Percentiles rank a stretch among this genome's conserved stretches.
Evolutionary conservation across 2,113 vertebrate species (phyloP).

Genomic region (Cnemophilus loriae): DNA sequence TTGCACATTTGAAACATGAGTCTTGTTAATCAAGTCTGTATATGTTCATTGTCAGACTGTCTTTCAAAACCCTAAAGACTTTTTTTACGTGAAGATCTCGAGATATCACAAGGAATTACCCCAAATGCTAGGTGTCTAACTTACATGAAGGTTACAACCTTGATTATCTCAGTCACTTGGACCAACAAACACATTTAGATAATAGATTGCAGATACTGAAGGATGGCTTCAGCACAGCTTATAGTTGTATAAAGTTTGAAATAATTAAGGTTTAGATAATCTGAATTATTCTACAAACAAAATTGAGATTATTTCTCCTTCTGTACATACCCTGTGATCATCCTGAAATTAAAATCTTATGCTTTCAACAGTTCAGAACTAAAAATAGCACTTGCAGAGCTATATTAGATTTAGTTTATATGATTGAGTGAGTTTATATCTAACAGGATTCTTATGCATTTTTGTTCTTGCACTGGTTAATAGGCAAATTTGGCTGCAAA

Average conservation of each 20-base stretch:
- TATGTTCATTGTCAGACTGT: not conserved
- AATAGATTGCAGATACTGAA: not conserved
- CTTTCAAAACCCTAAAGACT: not conserved
- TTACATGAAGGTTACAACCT: not conserved
- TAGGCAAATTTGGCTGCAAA: not conserved
- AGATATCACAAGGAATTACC: not conserved
- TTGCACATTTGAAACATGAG: not conserved
- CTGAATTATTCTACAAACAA: not conserved
- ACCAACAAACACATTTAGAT: not conserved
- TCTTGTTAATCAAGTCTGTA: not conserved
- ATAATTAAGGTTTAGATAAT: not conserved
- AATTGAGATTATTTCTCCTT: not conserved
- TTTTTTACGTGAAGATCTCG: fast-evolving
- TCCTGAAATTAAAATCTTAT: not conserved
- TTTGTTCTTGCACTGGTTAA: not conserved
- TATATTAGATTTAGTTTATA: not conserved
- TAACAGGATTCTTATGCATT: fast-evolving
- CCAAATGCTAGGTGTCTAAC: not conserved
- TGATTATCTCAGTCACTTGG: not conserved
- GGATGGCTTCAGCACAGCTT: not conserved
- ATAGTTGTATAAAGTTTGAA: not conserved
- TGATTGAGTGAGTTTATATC: fast-evolving
- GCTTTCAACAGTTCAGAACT: not conserved
- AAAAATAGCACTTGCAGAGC: not conserved
- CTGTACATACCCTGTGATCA: not conserved